Evolutionary conservation across 2,113 vertebrate species (phyloP).

Genomic region (Chaetodon trifascialis): DNA sequence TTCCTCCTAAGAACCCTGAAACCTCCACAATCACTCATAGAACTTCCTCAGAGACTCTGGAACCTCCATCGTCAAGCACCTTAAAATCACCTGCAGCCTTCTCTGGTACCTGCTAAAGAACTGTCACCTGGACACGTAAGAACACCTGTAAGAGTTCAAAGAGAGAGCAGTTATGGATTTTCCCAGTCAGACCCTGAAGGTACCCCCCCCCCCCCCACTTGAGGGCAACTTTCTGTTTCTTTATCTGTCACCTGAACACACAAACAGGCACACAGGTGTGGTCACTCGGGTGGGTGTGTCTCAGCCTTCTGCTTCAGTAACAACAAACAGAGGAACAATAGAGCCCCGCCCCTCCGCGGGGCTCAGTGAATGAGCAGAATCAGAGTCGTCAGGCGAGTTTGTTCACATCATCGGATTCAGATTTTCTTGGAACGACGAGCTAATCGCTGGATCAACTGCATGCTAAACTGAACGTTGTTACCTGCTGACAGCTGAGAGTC

Average conservation of each 20-base stretch:
- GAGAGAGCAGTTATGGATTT: background rate
- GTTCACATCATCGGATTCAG: background rate
- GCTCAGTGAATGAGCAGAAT: background rate
- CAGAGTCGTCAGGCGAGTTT: slow-evolving; percentile 38
- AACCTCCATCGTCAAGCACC: background rate
- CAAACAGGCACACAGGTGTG: slow-evolving; percentile 16
- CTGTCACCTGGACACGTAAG: background rate
- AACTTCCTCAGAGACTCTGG: background rate
- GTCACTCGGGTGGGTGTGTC: slow-evolving; percentile 34
- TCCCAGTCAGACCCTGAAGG: slow-evolving; percentile 22
- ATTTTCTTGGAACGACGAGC: background rate
- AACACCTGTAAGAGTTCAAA: background rate
- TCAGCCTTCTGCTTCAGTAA: slow-evolving; percentile 19
- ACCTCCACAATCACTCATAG: background rate
- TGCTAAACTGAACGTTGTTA: background rate
- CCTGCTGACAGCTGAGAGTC: slow-evolving; percentile 26
- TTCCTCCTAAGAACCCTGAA: background rate
- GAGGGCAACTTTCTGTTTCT: background rate
- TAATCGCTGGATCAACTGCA: background rate
- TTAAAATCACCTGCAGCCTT: background rate
- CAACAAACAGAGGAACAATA: slow-evolving; percentile 54
- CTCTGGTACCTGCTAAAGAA: too few species aligned
- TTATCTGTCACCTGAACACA: slow-evolving; percentile 7
- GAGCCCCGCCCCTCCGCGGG: slow-evolving; percentile 10
- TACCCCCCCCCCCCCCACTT: background rate